A percentile compares a stretch with the other conserved stretches of the same genome.
phyloP scores from a whole-genome alignment of 2,797 vertebrate species.

The Syncerus caffer region DNA sequence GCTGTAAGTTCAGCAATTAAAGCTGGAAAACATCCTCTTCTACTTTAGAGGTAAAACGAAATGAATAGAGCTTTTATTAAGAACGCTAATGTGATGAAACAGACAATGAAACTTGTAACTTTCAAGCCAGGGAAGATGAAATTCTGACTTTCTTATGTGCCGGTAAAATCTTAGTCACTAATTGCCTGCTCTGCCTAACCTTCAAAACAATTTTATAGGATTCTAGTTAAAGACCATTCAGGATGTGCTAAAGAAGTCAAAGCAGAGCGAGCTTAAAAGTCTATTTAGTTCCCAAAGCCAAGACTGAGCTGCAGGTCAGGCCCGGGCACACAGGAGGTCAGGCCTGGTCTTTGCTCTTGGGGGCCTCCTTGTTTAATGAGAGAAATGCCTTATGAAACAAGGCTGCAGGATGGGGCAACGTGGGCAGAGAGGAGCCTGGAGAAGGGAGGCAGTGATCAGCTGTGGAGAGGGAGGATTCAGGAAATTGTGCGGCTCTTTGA shows the following conservation, averaged over 20 bases:
- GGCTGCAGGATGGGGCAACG: not conserved
- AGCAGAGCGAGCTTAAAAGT: not conserved
- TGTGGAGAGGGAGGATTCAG: not conserved
- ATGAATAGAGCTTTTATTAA: slow-evolving; percentile 33
- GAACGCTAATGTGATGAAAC: slow-evolving; percentile 18
- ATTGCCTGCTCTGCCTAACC: slow-evolving; percentile 6
- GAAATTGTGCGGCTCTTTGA: not conserved
- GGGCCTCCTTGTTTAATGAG: not conserved
- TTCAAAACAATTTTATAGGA: not conserved
- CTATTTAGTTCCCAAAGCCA: not conserved
- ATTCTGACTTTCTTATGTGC: not conserved
- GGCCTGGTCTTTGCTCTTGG: not conserved
- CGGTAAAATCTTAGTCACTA: slow-evolving; percentile 1
- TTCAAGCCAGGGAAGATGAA: slow-evolving; percentile 4
- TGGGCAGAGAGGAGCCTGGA: not conserved
- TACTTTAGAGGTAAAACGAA: not conserved
- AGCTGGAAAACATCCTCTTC: not conserved
- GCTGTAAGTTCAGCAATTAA: not conserved
- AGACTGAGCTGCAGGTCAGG: not conserved
- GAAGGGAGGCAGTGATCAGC: not conserved
- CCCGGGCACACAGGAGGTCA: not conserved
- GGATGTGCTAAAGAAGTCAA: not conserved
- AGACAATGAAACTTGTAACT: slow-evolving; percentile 25
- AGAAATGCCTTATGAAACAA: not conserved
- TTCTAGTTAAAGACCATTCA: not conserved